A percentile compares a stretch with the other conserved stretches of the same genome.
Evolutionary conservation across 2,797 vertebrate genomes (phyloP).

Genomic region (Nyctibius grandis): DNA sequence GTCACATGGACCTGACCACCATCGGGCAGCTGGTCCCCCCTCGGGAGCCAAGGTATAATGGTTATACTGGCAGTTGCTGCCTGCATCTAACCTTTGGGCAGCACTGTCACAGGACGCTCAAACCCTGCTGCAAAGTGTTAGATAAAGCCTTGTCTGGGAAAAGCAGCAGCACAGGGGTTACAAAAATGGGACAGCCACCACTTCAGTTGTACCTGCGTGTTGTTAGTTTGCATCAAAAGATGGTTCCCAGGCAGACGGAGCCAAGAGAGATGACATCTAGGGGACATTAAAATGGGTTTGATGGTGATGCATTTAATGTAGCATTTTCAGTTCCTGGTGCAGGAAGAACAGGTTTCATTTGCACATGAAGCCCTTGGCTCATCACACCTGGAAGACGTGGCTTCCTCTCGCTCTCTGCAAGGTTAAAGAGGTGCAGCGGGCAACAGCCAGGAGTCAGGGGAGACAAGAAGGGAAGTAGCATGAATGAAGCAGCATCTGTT

Average conservation of each 20-base stretch:
- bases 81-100: background rate
- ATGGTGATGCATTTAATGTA: background rate
- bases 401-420: background rate
- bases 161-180: background rate
- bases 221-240: background rate
- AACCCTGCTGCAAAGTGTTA: background rate
- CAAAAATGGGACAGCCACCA: background rate
- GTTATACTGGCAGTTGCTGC: background rate
- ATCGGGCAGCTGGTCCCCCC: background rate
- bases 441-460: background rate
- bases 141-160: background rate
- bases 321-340: background rate
- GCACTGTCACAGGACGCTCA: rapidly evolving
- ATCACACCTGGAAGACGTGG: background rate
- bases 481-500: background rate
- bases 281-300: background rate
- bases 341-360: slow-evolving; percentile 11
- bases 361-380: background rate
- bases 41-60: background rate
- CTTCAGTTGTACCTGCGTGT: background rate
- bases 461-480: background rate
- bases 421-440: background rate
- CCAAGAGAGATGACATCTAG: background rate
- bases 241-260: background rate
- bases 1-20: background rate